Percentiles rank a stretch among this genome's conserved stretches.
These are phyloP conservation scores for Terrapene triunguis DNA, from an alignment of 2,113 vertebrate species.

Conservation along the genomic window DNA sequence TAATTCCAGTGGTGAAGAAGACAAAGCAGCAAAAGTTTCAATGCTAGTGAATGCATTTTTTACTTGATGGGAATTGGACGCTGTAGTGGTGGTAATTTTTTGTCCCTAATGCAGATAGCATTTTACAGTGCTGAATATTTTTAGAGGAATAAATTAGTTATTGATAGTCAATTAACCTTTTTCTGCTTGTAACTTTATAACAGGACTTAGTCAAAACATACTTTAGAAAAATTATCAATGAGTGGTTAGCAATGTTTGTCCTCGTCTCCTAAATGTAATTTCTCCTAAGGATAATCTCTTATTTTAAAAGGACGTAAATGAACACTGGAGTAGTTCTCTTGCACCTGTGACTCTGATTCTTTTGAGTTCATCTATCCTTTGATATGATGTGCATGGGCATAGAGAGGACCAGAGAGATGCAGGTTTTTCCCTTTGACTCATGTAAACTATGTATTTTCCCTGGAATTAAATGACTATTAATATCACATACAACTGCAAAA, in stretches of 20 bases:
- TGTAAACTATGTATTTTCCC: slow-evolving; percentile 36
- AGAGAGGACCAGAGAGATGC: slow-evolving; percentile 19
- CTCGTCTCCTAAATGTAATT: slow-evolving; percentile 48
- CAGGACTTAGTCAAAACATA: slow-evolving; percentile 47
- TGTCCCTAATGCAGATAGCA: neutral
- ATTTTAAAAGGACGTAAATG: slow-evolving; percentile 68
- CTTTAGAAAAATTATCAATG: slow-evolving; percentile 10
- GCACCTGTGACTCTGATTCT: slow-evolving; percentile 69
- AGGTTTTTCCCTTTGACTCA: slow-evolving; percentile 78
- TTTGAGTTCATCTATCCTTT: slow-evolving; percentile 62
- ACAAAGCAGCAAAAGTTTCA: neutral
- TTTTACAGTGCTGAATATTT: slow-evolving; percentile 21
- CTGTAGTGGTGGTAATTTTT: too few relatives aligned
- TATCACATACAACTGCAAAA: slow-evolving; percentile 1
- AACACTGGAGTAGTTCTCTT: slow-evolving; percentile 43
- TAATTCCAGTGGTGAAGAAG: neutral
- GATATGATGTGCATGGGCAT: slow-evolving; percentile 41
- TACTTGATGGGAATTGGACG: too few relatives aligned
- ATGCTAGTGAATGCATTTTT: too few relatives aligned
- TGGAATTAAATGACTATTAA: slow-evolving; percentile 50
- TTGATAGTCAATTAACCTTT: slow-evolving; percentile 1
- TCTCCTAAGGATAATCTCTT: slow-evolving; percentile 37
- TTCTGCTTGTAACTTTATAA: slow-evolving; percentile 49
- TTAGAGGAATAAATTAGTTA: slow-evolving; percentile 21
- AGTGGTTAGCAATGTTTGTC: slow-evolving; percentile 1